Conservation (phyloP, 1,140 invertebrate species). For the Diabrotica undecimpunctata region DNA sequence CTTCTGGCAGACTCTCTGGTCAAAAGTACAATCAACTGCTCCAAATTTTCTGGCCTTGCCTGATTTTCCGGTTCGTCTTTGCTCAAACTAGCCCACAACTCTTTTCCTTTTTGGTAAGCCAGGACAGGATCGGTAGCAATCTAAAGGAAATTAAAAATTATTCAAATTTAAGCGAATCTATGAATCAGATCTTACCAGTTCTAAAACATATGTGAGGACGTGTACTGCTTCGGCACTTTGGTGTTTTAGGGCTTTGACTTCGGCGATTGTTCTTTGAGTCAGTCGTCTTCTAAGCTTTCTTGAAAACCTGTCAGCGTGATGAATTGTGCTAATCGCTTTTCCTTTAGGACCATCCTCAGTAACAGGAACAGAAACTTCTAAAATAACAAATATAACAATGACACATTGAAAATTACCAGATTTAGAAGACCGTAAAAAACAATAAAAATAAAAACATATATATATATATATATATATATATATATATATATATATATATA, state of each 20-base stretch:
- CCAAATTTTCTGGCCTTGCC: slow-evolving; percentile 68
- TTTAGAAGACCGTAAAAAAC: no score
- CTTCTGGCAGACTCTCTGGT: slow-evolving; percentile 69
- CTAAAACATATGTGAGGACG: slow-evolving; percentile 68
- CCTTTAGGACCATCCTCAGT: slow-evolving; percentile 40
- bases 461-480: no score
- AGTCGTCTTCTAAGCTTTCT: slow-evolving; percentile 66
- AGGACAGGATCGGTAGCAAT: slow-evolving; percentile 71
- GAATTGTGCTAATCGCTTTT: slow-evolving; percentile 65
- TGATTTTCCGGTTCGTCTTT: slow-evolving; percentile 78
- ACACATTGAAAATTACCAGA: no score
- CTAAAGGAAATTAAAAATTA: slow-evolving; percentile 46
- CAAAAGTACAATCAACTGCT: slow-evolving; percentile 69
- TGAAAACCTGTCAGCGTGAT: slow-evolving; percentile 69
- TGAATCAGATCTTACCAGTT: slow-evolving; percentile 58
- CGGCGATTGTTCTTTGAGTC: slow-evolving; percentile 67
- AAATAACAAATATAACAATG: not conserved
- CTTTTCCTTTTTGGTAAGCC: slow-evolving; percentile 68
- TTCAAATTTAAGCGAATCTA: no score
- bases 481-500: no score
- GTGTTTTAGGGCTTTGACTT: slow-evolving; percentile 71
- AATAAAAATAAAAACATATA: no score
- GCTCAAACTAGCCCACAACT: slow-evolving; percentile 66
- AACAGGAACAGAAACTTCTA: slow-evolving; percentile 14
- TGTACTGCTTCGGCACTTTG: slow-evolving; percentile 75